Percentiles rank a stretch among this genome's conserved stretches.
These are phyloP conservation scores for Furnarius figulus DNA, from an alignment of 2,113 vertebrate genomes.

Conservation along the genomic window DNA sequence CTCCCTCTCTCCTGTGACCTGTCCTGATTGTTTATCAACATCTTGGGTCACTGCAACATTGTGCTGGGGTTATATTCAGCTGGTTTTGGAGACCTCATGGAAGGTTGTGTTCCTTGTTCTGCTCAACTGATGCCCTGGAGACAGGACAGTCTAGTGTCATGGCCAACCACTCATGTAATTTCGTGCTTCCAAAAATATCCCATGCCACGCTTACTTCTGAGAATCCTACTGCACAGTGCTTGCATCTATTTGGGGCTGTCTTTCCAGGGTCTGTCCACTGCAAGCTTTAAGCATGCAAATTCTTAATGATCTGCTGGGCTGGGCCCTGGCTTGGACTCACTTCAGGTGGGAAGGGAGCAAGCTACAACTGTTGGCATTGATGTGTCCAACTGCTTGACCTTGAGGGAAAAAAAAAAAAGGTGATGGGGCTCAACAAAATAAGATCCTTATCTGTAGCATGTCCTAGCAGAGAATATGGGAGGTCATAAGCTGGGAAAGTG, in stretches of 20 bases:
- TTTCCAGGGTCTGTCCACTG: background rate
- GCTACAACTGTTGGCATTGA: background rate
- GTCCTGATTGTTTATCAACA: background rate
- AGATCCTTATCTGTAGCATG: background rate
- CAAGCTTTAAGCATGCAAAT: background rate
- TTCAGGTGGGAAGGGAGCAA: background rate
- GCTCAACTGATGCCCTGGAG: background rate
- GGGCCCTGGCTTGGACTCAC: background rate
- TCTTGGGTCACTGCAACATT: background rate
- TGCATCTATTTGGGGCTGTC: background rate
- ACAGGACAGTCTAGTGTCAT: background rate
- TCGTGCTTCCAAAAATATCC: background rate
- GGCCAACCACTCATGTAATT: background rate
- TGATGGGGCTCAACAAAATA: background rate
- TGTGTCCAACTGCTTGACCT: background rate
- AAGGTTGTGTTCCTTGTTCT: background rate
- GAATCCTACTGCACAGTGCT: background rate
- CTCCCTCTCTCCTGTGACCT: background rate
- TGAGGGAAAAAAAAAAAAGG: background rate
- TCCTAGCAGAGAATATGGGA: background rate
- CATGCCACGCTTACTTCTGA: background rate
- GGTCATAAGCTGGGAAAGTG: background rate
- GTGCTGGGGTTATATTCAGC: background rate
- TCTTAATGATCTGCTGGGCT: background rate
- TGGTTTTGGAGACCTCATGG: background rate